Percentiles rank a stretch among this genome's conserved stretches.
Conservation (phyloP, 2,888 invertebrate species). For the Baronia brevicornis region DNA sequence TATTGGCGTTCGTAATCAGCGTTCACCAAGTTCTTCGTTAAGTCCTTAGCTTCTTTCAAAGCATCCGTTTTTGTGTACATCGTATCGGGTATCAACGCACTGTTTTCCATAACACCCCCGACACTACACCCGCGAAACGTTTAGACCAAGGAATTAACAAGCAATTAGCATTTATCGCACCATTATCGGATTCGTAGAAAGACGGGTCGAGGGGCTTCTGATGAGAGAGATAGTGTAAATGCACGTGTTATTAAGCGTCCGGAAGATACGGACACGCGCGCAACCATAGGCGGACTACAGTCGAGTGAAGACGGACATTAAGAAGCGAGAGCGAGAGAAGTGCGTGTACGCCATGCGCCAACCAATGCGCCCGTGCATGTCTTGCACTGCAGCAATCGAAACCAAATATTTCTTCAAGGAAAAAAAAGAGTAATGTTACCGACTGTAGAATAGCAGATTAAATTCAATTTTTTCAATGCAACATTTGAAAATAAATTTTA, state of each 20-base stretch:
- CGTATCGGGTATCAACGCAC: slow-evolving; percentile 52
- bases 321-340: slow-evolving; percentile 18
- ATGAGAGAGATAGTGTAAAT: slow-evolving; percentile 26
- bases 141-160: slow-evolving; percentile 27
- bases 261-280: slow-evolving; percentile 34
- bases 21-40: slow-evolving; percentile 63
- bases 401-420: no score
- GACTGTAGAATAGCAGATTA: no score
- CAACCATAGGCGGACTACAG: slow-evolving; percentile 38
- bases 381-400: slow-evolving; percentile 15
- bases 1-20: slow-evolving; percentile 63
- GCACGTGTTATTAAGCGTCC: slow-evolving; percentile 31
- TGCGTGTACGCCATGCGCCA: no score
- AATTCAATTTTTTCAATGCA: no score
- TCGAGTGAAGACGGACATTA: slow-evolving; percentile 32
- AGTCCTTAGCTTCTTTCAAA: slow-evolving; percentile 51
- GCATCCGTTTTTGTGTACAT: slow-evolving; percentile 58
- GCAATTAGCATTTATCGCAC: slow-evolving; percentile 45
- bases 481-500: no score
- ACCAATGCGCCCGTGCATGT: slow-evolving; percentile 29
- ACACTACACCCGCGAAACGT: slow-evolving; percentile 44
- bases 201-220: slow-evolving; percentile 25
- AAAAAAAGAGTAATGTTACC: no score
- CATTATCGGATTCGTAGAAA: slow-evolving; percentile 53
- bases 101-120: slow-evolving; percentile 55